A percentile compares a stretch with the other conserved stretches of the same genome.
phyloP scores from a whole-genome alignment of 2,113 vertebrate species.

The Epinephelus lanceolatus region DNA sequence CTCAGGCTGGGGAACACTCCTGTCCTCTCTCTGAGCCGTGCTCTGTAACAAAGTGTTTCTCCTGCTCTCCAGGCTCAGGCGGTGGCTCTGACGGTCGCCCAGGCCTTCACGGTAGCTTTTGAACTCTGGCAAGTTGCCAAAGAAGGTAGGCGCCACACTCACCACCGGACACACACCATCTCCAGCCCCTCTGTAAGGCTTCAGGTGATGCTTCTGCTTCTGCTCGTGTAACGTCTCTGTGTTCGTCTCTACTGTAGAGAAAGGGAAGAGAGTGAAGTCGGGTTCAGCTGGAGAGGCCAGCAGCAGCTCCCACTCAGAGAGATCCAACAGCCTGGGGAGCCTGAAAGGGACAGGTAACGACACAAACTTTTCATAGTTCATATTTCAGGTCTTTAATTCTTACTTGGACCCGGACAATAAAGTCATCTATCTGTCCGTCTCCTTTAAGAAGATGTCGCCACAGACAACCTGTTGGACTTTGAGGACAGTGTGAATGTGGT shows the following conservation, averaged over 20 bases:
- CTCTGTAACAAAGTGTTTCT: neutral
- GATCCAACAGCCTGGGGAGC: slow-evolving; percentile 70
- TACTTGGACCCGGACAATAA: too few relatives aligned
- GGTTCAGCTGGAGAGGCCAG: slow-evolving; percentile 82
- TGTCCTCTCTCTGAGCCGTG: neutral
- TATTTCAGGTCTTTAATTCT: too few relatives aligned
- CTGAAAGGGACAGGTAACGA: slow-evolving; percentile 81
- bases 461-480: slow-evolving; percentile 89
- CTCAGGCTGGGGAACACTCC: neutral
- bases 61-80: slow-evolving; percentile 90
- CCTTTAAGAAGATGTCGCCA: slow-evolving; percentile 81
- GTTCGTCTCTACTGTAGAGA: slow-evolving; percentile 81
- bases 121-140: slow-evolving; percentile 94
- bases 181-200: neutral
- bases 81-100: slow-evolving; percentile 94
- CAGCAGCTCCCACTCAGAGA: slow-evolving; percentile 76
- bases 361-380: too few relatives aligned
- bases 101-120: slow-evolving; percentile 95
- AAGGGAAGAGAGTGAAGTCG: slow-evolving; percentile 87
- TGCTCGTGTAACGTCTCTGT: slow-evolving; percentile 2
- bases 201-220: neutral
- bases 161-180: neutral
- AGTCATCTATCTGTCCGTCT: neutral
- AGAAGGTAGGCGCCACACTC: slow-evolving; percentile 87
- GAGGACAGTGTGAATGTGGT: slow-evolving; percentile 80